Conservation (phyloP, 2,888 invertebrate genomes). For the Oscheius myriophilus region DNA sequence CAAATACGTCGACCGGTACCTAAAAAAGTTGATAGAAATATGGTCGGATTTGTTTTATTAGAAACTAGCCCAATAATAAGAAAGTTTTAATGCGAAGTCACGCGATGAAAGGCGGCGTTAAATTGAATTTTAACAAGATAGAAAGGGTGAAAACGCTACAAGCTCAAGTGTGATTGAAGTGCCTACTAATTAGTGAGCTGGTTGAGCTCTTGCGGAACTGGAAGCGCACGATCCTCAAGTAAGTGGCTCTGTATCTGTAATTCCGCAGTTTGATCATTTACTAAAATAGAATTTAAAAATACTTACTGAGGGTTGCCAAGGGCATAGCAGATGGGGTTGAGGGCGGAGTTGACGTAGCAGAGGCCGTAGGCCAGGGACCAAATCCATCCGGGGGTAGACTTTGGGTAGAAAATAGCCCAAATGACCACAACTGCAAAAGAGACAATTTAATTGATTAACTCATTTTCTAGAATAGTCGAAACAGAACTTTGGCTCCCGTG, state of each 20-base stretch:
- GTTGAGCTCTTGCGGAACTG: conserved; percentile 4
- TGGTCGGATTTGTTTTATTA: not conserved
- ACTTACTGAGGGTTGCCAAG: conserved; percentile 30
- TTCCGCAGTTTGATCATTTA: not conserved
- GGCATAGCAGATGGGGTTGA: conserved; percentile 30
- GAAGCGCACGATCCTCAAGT: conserved; percentile 4
- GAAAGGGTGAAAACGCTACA: not conserved
- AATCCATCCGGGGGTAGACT: conserved; percentile 21
- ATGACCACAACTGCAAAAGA: conserved; percentile 21
- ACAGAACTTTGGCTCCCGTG: too few relatives aligned
- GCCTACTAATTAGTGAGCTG: not conserved
- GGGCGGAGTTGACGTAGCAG: conserved; percentile 29
- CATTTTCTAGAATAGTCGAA: too few relatives aligned
- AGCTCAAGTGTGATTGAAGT: not conserved
- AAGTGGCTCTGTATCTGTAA: conserved; percentile 15
- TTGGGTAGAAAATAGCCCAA: conserved; percentile 21
- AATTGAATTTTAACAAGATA: not conserved
- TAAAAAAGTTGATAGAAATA: not conserved
- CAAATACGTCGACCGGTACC: conserved; percentile 25
- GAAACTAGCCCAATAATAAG: not conserved
- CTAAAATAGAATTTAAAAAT: not conserved
- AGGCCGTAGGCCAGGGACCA: conserved; percentile 28
- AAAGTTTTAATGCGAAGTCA: too few relatives aligned
- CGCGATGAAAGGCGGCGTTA: not conserved
- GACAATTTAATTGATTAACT: too few relatives aligned